phyloP scores from a whole-genome alignment of 1,140 invertebrate genomes.

The Tetramorium alpestre region DNA sequence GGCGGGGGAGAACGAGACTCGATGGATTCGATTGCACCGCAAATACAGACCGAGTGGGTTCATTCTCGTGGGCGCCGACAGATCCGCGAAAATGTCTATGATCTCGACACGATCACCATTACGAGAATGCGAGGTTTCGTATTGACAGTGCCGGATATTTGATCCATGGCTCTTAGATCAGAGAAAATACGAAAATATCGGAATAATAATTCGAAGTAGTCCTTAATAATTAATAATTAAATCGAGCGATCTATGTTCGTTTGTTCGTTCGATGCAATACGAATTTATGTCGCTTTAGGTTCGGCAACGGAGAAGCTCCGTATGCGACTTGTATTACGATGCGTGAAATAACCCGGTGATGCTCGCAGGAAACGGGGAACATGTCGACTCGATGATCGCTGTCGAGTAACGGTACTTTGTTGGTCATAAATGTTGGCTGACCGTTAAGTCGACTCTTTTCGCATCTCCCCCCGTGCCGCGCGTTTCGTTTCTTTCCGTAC shows the following conservation, averaged over 20 bases:
- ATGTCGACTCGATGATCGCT: slow-evolving; percentile 47
- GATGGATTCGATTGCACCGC: slow-evolving; percentile 54
- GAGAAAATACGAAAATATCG: neutral
- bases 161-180: neutral
- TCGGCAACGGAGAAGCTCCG: neutral
- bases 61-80: neutral
- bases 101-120: neutral
- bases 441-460: slow-evolving; percentile 70
- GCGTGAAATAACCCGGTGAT: slow-evolving; percentile 17
- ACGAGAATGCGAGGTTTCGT: neutral
- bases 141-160: neutral
- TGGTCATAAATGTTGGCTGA: slow-evolving; percentile 65
- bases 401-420: slow-evolving; percentile 68
- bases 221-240: neutral
- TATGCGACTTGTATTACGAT: neutral
- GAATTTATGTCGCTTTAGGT: neutral
- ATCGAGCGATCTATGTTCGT: neutral
- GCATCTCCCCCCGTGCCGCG: neutral
- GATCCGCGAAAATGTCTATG: neutral
- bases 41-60: slow-evolving; percentile 10
- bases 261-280: neutral
- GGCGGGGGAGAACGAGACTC: neutral
- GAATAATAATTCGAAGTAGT: neutral
- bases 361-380: slow-evolving; percentile 12
- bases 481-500: slow-evolving; percentile 46